Evolutionary conservation across 2,888 invertebrate genomes (phyloP).

Genomic region (Caprella mutica): DNA sequence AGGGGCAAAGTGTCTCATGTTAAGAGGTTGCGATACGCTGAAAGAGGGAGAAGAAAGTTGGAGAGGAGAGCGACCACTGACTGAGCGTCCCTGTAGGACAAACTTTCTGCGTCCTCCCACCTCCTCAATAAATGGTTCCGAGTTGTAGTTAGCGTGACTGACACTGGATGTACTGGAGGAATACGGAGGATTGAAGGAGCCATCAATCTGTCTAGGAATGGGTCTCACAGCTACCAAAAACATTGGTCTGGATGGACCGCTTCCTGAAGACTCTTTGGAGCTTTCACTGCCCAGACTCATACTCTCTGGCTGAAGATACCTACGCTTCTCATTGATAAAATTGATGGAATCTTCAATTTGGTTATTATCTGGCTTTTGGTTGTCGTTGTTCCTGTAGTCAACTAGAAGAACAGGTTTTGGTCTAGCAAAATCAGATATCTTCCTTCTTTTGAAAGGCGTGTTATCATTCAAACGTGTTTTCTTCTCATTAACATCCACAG

Average conservation of each 20-base stretch:
- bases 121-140: slow-evolving; percentile 1
- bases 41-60: slow-evolving; percentile 7
- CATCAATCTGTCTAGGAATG: slow-evolving; percentile 1
- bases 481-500: no score
- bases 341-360: background rate
- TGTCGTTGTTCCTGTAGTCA: background rate
- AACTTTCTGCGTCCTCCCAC: background rate
- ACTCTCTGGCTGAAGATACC: slow-evolving; percentile 1
- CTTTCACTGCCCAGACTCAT: background rate
- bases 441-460: no score
- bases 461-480: no score
- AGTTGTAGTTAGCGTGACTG: background rate
- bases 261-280: slow-evolving; percentile 2
- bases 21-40: slow-evolving; percentile 3
- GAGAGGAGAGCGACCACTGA: background rate
- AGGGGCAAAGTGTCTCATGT: slow-evolving; percentile 12
- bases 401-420: slow-evolving; percentile 4
- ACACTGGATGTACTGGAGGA: no score
- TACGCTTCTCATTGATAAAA: background rate
- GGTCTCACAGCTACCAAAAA: slow-evolving; percentile 8
- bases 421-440: no score
- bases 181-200: background rate
- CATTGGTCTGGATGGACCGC: slow-evolving; percentile 7
- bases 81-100: background rate
- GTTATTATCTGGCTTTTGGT: slow-evolving; percentile 5